Conservation (phyloP, 2,888 invertebrate genomes). For the Microplitis deprimator region DNA sequence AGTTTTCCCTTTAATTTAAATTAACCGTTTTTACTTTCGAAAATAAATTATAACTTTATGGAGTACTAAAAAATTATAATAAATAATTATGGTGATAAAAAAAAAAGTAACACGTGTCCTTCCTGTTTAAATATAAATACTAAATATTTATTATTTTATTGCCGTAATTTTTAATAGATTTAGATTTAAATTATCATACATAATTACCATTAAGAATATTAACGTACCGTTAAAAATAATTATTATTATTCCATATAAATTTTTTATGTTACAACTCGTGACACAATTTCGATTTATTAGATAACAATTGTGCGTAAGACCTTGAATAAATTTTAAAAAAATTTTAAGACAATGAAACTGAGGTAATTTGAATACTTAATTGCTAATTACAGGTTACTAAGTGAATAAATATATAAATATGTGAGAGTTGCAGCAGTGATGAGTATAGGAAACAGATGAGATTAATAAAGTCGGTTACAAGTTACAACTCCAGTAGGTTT, state of each 20-base stretch:
- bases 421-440: background rate
- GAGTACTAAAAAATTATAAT: background rate
- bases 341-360: background rate
- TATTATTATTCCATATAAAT: background rate
- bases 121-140: background rate
- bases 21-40: background rate
- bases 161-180: no score
- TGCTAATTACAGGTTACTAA: background rate
- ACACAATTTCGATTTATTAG: background rate
- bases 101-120: background rate
- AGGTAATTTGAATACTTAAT: background rate
- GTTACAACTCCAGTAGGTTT: background rate
- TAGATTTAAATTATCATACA: background rate
- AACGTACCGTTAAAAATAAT: background rate
- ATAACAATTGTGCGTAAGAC: background rate
- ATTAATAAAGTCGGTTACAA: background rate
- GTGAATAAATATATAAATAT: background rate
- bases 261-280: background rate
- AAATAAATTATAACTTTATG: slow-evolving; percentile 1
- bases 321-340: background rate
- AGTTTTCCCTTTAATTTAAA: background rate
- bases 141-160: background rate
- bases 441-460: background rate
- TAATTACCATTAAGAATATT: background rate
- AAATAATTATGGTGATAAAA: background rate